phyloP scores from a whole-genome alignment of 1,140 invertebrate genomes.

The Ganaspis sp. region DNA sequence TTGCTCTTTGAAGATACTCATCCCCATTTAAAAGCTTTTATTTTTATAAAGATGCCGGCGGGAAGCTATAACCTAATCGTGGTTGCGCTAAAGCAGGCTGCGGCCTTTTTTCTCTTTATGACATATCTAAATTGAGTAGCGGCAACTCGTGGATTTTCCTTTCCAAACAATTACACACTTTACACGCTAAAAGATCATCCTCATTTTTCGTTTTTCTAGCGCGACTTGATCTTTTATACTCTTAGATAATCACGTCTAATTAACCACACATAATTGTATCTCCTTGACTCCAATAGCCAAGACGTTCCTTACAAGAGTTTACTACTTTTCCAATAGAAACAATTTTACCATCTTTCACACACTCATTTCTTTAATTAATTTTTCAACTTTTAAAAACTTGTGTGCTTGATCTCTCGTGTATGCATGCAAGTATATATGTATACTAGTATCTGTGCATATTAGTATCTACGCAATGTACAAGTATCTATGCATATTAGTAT shows the following conservation, averaged over 20 bases:
- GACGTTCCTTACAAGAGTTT: background rate
- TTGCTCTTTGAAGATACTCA: background rate
- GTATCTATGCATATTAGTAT: too few relatives aligned
- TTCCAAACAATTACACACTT: slow-evolving; percentile 14
- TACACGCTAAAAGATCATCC: background rate
- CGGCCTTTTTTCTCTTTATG: background rate
- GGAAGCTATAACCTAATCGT: slow-evolving; percentile 13
- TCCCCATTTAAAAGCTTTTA: background rate
- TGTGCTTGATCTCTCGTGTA: too few relatives aligned
- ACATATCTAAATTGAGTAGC: background rate
- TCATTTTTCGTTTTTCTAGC: background rate
- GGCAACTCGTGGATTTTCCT: background rate
- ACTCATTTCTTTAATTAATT: too few relatives aligned
- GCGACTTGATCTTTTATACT: background rate
- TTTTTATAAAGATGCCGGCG: background rate
- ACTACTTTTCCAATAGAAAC: background rate
- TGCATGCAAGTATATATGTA: too few relatives aligned
- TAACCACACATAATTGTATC: slow-evolving; percentile 1
- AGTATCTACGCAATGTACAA: too few relatives aligned
- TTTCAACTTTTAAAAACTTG: too few relatives aligned
- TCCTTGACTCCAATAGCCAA: background rate
- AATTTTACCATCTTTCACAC: background rate
- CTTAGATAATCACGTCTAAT: slow-evolving; percentile 23
- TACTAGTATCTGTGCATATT: too few relatives aligned
- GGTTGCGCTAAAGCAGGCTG: background rate